These are phyloP conservation scores for Myotis brandtii DNA, from an alignment of 2,113 vertebrate genomes.

Conservation along the genomic window DNA sequence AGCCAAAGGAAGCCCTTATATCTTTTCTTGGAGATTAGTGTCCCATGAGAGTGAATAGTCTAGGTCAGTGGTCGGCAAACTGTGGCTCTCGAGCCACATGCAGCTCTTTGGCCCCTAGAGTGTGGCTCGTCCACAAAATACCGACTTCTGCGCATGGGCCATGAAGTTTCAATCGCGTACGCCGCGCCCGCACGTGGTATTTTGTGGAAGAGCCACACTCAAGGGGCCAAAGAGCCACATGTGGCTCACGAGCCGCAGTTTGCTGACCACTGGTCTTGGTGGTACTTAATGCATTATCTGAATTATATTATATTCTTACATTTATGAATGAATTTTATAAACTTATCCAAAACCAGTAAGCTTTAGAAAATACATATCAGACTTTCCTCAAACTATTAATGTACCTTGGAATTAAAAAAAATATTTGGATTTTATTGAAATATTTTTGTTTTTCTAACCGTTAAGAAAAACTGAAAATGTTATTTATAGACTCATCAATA, in stretches of 20 bases:
- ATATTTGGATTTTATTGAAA: constrained; percentile 33
- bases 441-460: constrained; percentile 21
- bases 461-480: constrained; percentile 24
- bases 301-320: background rate
- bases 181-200: no score
- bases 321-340: constrained; percentile 34
- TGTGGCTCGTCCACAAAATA: no score
- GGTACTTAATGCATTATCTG: background rate
- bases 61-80: background rate
- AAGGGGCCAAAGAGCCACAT: no score
- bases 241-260: no score
- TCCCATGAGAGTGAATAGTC: background rate
- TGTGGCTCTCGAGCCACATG: no score
- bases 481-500: background rate
- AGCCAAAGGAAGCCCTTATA: background rate
- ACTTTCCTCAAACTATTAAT: background rate
- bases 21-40: background rate
- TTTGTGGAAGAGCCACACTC: no score
- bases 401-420: background rate
- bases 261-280: background rate
- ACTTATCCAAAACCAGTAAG: constrained; percentile 4
- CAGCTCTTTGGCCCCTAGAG: no score
- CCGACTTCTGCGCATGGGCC: no score
- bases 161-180: no score
- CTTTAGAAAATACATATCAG: constrained; percentile 29